These are phyloP conservation scores for Prunella himalayana DNA, from an alignment of 2,113 vertebrate genomes.

Conservation along the genomic window DNA sequence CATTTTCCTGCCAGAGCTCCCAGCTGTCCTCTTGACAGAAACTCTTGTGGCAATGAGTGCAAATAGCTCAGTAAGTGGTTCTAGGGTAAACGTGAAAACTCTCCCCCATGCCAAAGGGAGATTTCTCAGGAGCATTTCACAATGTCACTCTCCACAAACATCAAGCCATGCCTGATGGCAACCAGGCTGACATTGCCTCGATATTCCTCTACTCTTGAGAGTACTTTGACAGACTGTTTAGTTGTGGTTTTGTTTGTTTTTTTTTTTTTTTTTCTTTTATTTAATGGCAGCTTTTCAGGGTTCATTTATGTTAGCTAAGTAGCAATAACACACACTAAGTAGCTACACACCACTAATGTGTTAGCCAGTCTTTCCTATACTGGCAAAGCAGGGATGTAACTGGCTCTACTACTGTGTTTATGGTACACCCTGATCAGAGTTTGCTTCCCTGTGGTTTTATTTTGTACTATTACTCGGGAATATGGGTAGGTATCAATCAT, in stretches of 20 bases:
- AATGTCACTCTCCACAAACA: slow-evolving; percentile 58
- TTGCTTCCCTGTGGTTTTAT: background rate
- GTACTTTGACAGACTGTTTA: slow-evolving; percentile 21
- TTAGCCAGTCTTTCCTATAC: background rate
- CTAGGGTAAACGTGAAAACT: slow-evolving; percentile 55
- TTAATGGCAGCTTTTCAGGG: slow-evolving; percentile 1
- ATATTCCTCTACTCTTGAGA: slow-evolving; percentile 10
- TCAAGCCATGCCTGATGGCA: slow-evolving; percentile 44
- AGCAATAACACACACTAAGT: background rate
- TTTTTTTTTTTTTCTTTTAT: background rate
- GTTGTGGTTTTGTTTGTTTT: background rate
- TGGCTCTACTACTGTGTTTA: background rate
- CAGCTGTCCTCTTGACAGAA: slow-evolving; percentile 62
- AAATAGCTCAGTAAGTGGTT: slow-evolving; percentile 63
- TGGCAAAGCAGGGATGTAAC: background rate
- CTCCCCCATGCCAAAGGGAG: slow-evolving; percentile 10
- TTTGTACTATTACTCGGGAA: background rate
- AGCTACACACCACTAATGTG: background rate
- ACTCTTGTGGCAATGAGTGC: slow-evolving; percentile 50
- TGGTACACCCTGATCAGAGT: background rate
- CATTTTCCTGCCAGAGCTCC: slow-evolving; percentile 11
- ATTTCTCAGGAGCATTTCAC: slow-evolving; percentile 64
- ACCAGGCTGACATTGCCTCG: background rate
- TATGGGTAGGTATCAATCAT: background rate
- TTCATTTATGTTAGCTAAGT: background rate